Evolutionary conservation across 2,113 vertebrate species (phyloP), one percentile per base, ranked within the genome.

Genomic region (Cheirogaleus medius): DNA sequence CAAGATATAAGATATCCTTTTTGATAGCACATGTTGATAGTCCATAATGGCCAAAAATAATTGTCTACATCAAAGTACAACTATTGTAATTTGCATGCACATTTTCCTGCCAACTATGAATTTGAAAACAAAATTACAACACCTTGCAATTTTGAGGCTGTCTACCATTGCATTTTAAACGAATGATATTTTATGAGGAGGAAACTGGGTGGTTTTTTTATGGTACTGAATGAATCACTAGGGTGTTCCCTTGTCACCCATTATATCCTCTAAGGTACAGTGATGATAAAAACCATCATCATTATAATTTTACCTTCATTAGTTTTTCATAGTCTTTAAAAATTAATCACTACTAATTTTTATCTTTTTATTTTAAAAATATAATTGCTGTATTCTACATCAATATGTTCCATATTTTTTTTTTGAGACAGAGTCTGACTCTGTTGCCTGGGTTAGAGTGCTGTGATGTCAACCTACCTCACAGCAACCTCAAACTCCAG

Each of bases 41-140:
- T 23, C 66, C 7, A 13, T 66, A 78, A 87, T 68, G 68, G 25
- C 78, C 5, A 87, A 78, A 86, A 84, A 20, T 42, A 77, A 68
- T 34, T 34, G 7, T 69, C 27, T 58, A 1, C 17, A 4, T 77
- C 20, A 90, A 73, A 84, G 29, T 27, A 73, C 42, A 89, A 20
- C 15, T 87, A 14, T 6, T 87, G 7, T 66, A 91, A 83, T 39
- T 52, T 63, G 39, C 20, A 44, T 9, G 8, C 14, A 66, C 15
- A 29, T 64, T 68, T 90, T 93, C n/a, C 34, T 74, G 44, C 90
- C 93, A 73, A 21, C 34, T 66, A 52, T 73, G 42, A 74, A 56
- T 52, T 60, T 90, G 49, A 90, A 97, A 92, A 83, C 39, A 87
- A 93, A 95, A 87, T 83, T 44, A 42, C 0, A 87, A 27, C 12